Evolutionary conservation across 2,113 vertebrate species (phyloP), one percentile per base, ranked within the genome.

Genomic region (Pimephales promelas): DNA sequence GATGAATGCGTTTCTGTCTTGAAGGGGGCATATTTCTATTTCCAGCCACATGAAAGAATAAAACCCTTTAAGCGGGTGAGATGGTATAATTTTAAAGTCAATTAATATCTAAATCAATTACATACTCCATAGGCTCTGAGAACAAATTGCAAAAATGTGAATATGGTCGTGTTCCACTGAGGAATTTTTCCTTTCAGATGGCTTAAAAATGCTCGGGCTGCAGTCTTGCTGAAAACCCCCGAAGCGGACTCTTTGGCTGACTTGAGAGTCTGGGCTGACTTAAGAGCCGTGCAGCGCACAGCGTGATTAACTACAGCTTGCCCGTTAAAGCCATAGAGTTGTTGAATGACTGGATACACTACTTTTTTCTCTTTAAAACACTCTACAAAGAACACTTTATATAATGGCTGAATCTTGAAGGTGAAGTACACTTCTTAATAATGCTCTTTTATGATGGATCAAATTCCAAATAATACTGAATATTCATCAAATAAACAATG

Each of bases 261-360:
- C 79, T 66, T 34, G 22, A 64, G 78, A 64, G 70, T 81, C 40
- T 74, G 57, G 59, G 31, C 62, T 28, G 64, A 56, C 43, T 82
- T 26, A 86, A 61, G 80, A 86, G 72, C 34, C 10, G 16, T 82
- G 79, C 72, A 28, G 40, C 10, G 71, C 72, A n/a, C 73, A 22
- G 26, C 26, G 49, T 86, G 61, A 84, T 78, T 70, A 84, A 84
- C 75, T 31, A 31, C 49, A 45, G 61, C 22, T 83, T 64, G 61
- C 47, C 82, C 49, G 34, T 61, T 76, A 83, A 36, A 68, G 74
- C 22, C 54, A 22, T 11, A 71, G 75, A 47, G 43, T 83, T 28
- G 36, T 20, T 66, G 61, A 28, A 45, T 71, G 62, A 28, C 36
- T 84, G 61, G 73, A 84, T 75, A 52, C 26, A 16, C 20, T 66